Evolutionary conservation across 2,113 vertebrate genomes (phyloP).

Genomic region (Ageneiosus marmoratus): DNA sequence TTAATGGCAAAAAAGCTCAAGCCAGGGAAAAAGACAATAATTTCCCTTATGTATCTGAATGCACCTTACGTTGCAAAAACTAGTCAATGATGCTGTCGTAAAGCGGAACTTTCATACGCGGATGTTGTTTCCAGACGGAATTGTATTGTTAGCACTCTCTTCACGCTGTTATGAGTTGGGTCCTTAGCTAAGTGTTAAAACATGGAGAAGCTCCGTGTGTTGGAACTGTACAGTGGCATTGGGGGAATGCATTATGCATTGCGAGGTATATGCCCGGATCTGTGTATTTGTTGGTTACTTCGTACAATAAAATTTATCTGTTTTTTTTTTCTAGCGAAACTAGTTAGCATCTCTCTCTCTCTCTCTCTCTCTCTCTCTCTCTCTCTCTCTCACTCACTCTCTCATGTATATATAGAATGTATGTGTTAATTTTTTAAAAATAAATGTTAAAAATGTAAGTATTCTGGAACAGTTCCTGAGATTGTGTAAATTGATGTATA

Average conservation of each 20-base stretch:
- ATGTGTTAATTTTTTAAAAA: no score
- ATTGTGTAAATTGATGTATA: no score
- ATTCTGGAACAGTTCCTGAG: not conserved
- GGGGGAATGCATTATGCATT: slow-evolving; percentile 94
- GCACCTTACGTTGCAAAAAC: not conserved
- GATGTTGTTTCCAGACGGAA: slow-evolving; percentile 24
- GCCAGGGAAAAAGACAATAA: no score
- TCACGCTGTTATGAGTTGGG: not conserved
- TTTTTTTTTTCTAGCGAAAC: not conserved
- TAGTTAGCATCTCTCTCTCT: not conserved
- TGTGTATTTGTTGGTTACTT: not conserved
- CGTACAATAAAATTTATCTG: not conserved
- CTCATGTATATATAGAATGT: no score
- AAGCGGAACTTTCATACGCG: slow-evolving; percentile 40
- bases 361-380: not conserved
- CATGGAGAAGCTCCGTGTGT: slow-evolving; percentile 79
- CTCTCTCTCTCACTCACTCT: not conserved
- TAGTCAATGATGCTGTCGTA: not conserved
- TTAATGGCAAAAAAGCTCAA: no score
- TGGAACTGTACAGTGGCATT: slow-evolving; percentile 93
- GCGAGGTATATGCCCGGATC: slow-evolving; percentile 68
- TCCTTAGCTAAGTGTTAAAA: not conserved
- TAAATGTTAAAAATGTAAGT: not conserved
- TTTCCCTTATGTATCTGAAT: not conserved
- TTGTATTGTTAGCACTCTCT: not conserved